These are phyloP conservation scores for Anableps anableps DNA, from an alignment of 2,797 vertebrate genomes.

Conservation along the genomic window DNA sequence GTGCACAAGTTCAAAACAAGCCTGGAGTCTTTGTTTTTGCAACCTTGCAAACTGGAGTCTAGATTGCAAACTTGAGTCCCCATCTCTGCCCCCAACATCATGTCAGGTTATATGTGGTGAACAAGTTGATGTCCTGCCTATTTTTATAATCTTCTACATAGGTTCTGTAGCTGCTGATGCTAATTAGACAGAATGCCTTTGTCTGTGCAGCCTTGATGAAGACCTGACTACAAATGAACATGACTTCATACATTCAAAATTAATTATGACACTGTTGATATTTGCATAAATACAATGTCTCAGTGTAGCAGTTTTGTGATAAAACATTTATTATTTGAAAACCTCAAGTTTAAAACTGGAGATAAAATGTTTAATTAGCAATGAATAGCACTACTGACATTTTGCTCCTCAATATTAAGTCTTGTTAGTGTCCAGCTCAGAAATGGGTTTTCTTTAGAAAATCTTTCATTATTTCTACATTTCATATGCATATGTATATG, in stretches of 20 bases:
- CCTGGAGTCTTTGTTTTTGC: background rate
- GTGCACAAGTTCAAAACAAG: background rate
- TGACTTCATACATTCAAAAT: slow-evolving; percentile 52
- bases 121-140: slow-evolving; percentile 34
- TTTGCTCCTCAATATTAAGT: slow-evolving; percentile 40
- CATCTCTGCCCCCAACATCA: slow-evolving; percentile 15
- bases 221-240: slow-evolving; percentile 62
- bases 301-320: slow-evolving; percentile 31
- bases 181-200: slow-evolving; percentile 66
- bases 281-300: slow-evolving; percentile 42
- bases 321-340: slow-evolving; percentile 54
- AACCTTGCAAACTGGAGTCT: too few relatives aligned
- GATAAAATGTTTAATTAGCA: slow-evolving; percentile 66
- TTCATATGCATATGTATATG: slow-evolving; percentile 12
- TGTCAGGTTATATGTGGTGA: slow-evolving; percentile 27
- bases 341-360: slow-evolving; percentile 43
- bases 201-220: slow-evolving; percentile 40
- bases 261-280: slow-evolving; percentile 57
- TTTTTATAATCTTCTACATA: slow-evolving; percentile 41
- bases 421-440: slow-evolving; percentile 43
- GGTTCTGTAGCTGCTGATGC: slow-evolving; percentile 39
- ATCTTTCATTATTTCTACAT: slow-evolving; percentile 15
- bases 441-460: slow-evolving; percentile 26
- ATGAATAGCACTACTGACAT: slow-evolving; percentile 71
- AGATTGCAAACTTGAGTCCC: too few relatives aligned